A percentile compares a stretch with the other conserved stretches of the same genome.
phyloP scores from a whole-genome alignment of 1,140 invertebrate genomes.

The Eubasilissa regina region DNA sequence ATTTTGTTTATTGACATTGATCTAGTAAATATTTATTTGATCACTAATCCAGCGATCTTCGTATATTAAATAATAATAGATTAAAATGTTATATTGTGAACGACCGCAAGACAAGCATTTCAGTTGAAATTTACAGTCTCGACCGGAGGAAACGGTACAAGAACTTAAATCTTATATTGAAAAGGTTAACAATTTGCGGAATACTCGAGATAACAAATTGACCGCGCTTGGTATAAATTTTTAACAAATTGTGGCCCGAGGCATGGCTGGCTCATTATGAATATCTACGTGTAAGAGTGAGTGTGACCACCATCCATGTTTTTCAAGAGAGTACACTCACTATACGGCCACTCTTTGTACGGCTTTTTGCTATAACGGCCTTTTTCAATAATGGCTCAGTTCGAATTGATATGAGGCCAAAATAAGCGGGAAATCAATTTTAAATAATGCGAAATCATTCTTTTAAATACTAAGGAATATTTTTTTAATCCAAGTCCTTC shows the following conservation, averaged over 20 bases:
- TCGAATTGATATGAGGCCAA: background rate
- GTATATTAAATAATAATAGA: too few relatives aligned
- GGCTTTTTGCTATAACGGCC: background rate
- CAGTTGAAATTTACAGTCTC: too few relatives aligned
- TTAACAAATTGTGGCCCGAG: constrained; percentile 21
- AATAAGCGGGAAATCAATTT: too few relatives aligned
- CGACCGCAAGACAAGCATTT: too few relatives aligned
- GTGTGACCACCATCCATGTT: constrained; percentile 16
- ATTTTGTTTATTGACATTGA: too few relatives aligned
- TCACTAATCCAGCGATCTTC: too few relatives aligned
- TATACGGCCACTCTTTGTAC: background rate
- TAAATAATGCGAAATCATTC: too few relatives aligned
- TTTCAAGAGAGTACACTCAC: background rate
- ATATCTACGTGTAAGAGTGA: background rate
- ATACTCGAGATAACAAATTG: background rate
- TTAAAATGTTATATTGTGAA: too few relatives aligned
- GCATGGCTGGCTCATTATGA: constrained; percentile 17
- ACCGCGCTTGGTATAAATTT: constrained; percentile 5
- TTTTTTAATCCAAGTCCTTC: background rate
- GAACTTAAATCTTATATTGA: constrained; percentile 4
- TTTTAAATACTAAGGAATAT: background rate
- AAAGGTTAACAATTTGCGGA: constrained; percentile 32
- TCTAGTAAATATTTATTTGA: too few relatives aligned
- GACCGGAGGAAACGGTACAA: background rate
- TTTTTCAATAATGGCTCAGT: background rate